These are phyloP conservation scores for Seriola quinqueradiata DNA, from an alignment of 2,113 vertebrate species.

Conservation along the genomic window DNA sequence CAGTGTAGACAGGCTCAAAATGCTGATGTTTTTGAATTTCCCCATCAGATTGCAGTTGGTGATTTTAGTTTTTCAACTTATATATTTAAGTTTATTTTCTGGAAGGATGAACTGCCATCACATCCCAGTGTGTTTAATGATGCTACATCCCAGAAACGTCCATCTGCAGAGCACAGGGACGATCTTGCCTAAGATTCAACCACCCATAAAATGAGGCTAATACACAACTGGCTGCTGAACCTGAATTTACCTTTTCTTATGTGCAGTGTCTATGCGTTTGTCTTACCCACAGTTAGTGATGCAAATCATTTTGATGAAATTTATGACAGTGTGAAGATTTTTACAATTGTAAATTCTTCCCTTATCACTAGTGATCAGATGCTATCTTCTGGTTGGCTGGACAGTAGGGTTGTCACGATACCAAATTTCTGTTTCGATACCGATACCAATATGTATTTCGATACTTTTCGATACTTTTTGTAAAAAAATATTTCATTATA, in stretches of 20 bases:
- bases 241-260: constrained; percentile 10
- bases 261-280: neutral
- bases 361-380: constrained; percentile 3
- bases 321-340: neutral
- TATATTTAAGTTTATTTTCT: neutral
- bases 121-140: neutral
- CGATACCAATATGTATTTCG: too few relatives aligned
- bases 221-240: constrained; percentile 2
- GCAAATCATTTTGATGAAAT: constrained; percentile 1
- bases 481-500: too few relatives aligned
- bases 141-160: neutral
- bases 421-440: too few relatives aligned
- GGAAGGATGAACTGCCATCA: neutral
- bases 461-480: too few relatives aligned
- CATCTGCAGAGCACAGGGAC: neutral
- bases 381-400: neutral
- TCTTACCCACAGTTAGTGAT: neutral
- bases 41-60: neutral
- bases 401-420: too few relatives aligned
- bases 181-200: neutral
- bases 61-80: neutral
- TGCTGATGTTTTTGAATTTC: constrained; percentile 24
- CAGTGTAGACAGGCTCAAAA: constrained; percentile 15
- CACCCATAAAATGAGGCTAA: constrained; percentile 7
- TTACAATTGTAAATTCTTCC: constrained; percentile 6